Percentiles rank a stretch among this genome's conserved stretches.
phyloP scores from a whole-genome alignment of 2,113 vertebrate genomes.

The Oncorhynchus gorbuscha region DNA sequence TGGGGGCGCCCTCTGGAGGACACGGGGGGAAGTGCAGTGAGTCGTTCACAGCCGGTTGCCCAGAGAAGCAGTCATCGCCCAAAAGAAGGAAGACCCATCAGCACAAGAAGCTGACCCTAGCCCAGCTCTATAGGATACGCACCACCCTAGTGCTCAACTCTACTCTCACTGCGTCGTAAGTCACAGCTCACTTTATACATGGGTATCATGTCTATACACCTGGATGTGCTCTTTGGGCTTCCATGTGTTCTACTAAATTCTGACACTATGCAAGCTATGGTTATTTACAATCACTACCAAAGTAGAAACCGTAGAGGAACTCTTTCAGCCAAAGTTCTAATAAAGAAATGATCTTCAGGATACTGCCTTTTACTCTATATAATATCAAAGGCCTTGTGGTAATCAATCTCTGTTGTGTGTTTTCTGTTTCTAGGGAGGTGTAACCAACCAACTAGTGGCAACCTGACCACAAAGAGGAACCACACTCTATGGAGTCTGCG shows the following conservation, averaged over 20 bases:
- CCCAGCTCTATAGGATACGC: conserved; percentile 89
- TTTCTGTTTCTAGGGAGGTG: conserved; percentile 69
- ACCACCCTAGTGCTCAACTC: conserved; percentile 94
- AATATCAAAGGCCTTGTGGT: neutral
- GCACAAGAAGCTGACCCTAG: conserved; percentile 89
- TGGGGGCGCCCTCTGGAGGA: conserved; percentile 27
- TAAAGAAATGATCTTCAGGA: neutral
- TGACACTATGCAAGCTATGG: neutral
- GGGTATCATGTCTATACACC: neutral
- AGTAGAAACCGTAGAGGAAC: neutral
- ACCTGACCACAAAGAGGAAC: conserved; percentile 28
- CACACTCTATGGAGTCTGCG: conserved; percentile 27
- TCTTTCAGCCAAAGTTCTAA: neutral
- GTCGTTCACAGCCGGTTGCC: fast-evolving
- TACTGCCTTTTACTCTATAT: neutral
- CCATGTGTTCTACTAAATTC: neutral
- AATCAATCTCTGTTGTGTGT: neutral
- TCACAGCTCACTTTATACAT: conserved; percentile 1
- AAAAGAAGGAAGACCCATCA: conserved; percentile 72
- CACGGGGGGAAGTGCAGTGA: conserved; percentile 16
- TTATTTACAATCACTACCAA: neutral
- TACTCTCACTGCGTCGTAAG: conserved; percentile 96
- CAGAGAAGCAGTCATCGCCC: conserved; percentile 28
- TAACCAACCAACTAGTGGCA: conserved; percentile 44
- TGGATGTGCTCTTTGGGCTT: neutral